phyloP scores from a whole-genome alignment of 2,888 invertebrate genomes.

The Xanthostigma xanthostigma region DNA sequence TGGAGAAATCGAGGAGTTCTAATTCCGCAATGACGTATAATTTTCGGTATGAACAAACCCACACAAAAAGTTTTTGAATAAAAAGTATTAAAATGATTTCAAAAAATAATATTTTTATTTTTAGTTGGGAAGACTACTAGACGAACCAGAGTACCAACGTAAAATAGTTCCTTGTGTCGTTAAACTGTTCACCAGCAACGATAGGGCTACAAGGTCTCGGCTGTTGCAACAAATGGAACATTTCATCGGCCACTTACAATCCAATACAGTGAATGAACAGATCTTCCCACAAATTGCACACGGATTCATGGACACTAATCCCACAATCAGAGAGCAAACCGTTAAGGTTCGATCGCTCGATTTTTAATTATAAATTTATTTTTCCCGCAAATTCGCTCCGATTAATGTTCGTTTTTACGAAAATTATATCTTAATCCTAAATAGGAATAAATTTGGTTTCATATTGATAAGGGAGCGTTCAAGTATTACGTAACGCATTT shows the following conservation, averaged over 20 bases:
- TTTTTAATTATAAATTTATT: background rate
- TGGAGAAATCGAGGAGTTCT: too few species aligned
- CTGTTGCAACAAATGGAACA: constrained; percentile 86
- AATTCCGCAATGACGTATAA: too few species aligned
- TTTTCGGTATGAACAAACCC: too few species aligned
- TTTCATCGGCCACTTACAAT: constrained; percentile 69
- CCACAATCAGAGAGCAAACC: constrained; percentile 92
- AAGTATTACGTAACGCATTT: too few species aligned
- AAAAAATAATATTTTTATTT: constrained; percentile 19
- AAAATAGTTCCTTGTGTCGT: constrained; percentile 95
- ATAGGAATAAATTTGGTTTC: too few species aligned
- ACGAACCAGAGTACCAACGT: constrained; percentile 85
- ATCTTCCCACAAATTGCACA: constrained; percentile 88
- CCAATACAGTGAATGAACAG: constrained; percentile 81
- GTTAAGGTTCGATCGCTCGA: constrained; percentile 53
- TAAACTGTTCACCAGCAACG: constrained; percentile 89
- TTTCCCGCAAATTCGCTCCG: too few species aligned
- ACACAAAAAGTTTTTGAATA: too few species aligned
- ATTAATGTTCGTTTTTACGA: too few species aligned
- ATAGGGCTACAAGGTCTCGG: constrained; percentile 86
- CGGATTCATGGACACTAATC: constrained; percentile 94
- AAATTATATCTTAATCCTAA: too few species aligned
- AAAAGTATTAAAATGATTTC: too few species aligned
- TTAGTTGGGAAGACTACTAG: constrained; percentile 78
- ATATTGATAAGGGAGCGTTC: too few species aligned